Evolutionary conservation across 1,140 invertebrate genomes (phyloP).

Genomic region (Philopotamus ludificatus): DNA sequence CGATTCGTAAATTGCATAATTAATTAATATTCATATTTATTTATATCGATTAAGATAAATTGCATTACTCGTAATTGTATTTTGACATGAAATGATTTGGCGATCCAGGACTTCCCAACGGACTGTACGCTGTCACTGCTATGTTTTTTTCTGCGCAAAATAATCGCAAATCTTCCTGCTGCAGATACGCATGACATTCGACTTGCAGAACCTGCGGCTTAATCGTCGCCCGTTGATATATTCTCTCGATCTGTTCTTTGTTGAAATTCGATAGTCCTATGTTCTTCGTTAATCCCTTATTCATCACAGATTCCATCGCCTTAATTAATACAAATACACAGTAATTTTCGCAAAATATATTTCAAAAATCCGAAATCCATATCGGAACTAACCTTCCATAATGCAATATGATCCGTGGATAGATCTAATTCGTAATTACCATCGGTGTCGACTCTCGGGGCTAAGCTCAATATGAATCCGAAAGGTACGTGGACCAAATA

Average conservation of each 20-base stretch:
- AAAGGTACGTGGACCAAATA: constrained; percentile 84
- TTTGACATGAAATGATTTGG: constrained; percentile 54
- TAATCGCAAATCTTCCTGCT: constrained; percentile 73
- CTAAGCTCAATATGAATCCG: constrained; percentile 57
- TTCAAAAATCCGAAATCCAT: background rate
- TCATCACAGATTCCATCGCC: constrained; percentile 74
- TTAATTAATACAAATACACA: constrained; percentile 46
- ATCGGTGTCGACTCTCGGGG: constrained; percentile 49
- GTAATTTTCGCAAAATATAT: background rate
- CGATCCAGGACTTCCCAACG: constrained; percentile 65
- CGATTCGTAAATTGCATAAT: background rate
- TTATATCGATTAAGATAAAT: background rate
- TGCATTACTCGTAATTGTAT: constrained; percentile 57
- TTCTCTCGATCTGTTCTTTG: constrained; percentile 62
- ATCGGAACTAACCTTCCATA: constrained; percentile 67
- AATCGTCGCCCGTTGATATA: constrained; percentile 22
- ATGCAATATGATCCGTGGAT: constrained; percentile 65
- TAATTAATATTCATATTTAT: background rate
- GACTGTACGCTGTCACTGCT: constrained; percentile 79
- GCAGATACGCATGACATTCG: constrained; percentile 80
- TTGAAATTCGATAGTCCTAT: constrained; percentile 83
- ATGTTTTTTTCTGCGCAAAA: constrained; percentile 74
- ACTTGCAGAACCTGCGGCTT: constrained; percentile 47
- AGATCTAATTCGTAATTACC: constrained; percentile 65
- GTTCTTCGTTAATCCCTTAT: constrained; percentile 62